Base-by-base conservation (phyloP, 2,113 vertebrate species). In the Triplophysa tibetana region DNA sequence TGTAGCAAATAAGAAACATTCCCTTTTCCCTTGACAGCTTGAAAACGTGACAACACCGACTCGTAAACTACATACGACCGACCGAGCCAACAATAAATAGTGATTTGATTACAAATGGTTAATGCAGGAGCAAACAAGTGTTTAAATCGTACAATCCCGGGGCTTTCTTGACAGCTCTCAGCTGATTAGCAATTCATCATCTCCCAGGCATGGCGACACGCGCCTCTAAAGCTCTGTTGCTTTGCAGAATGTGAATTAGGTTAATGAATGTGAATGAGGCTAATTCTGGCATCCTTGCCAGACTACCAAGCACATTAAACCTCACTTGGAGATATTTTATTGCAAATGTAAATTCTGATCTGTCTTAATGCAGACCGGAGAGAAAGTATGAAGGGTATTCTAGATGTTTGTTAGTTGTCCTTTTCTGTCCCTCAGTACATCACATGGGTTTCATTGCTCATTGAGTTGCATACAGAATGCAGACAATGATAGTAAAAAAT, bases 181-280 rank as follows among this genome's bases (percentile, higher is more conserved):
- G 87, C 89, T 91, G 92, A 91, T 93, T 91, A 90, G 86, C 89
- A 90, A 92, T 92, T 92, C 90, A 89, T 92, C 88, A 92, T 92
- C 88, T 90, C 83, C 85, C 85, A 88, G 87, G 87, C 81, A 85
- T 61, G 85, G 82, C 87, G 91, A 91, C 89, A 89, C 85, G 84
- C 83, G 84, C 86, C 83, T 87, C 87, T 84, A 86, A 78, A 81
- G 85, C 81, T 79, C 77, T 84, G 86, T 81, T 88, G 87, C 89
- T 86, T 87, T 80, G 86, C 85, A 91, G 91, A 91, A 91, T 92
- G 86, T 85, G 84, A 90, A 89, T 88, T 88, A 91, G 90, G 90
- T 92, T 92, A 92, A 91, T 89, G 89, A 92, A 90, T 92, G 89
- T 86, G 87, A 87, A 91, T 90, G 86, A 89, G 88, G 91, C 89